Base-by-base conservation (phyloP, 2,113 vertebrate genomes). In the Tylochromis polylepis region DNA sequence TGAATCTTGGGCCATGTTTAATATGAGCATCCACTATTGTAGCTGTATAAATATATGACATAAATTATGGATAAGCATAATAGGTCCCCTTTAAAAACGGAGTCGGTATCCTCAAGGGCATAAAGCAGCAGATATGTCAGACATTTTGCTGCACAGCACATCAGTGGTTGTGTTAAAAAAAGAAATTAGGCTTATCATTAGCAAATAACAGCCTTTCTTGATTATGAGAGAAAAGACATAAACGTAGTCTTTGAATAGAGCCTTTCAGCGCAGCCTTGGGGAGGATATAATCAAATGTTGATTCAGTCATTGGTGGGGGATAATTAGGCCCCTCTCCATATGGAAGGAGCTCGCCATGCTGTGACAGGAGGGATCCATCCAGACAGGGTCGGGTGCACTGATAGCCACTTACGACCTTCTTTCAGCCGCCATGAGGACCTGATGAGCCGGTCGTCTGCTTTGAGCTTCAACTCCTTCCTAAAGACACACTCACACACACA, bases 201-300 rank as follows among this genome's bases (percentile, higher is more conserved):
- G 93, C 85, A 95, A 93, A 95, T 94, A 95, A 94, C 91, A 95
- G 92, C 93, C 91, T 91, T 93, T 95, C 91, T 94, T 97, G 95
- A 96, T 95, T 94, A 95, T 94, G 92, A 93, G 89, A 92, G 81
- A 82, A 94, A 90, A 89, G 89, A 92, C 67, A 87, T 89, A 90
- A 90, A 93, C 94, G 93, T 91, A 91, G 89, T 82, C 80, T 92
- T 80, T 94, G 91, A 95, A 94, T 95, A 83, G 89, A 85, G 92
- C 62, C 90, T 93, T 93, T 93, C 89, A 93, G 84, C 79, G 86
- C 89, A 88, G 94, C 88, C 92, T 89, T 82, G 46, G 91, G 89
- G 93, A 95, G 93, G 91, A 92, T 91, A 95, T 95, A 95, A 96
- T 96, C 96, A 96, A 94, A 95, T 97, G 96, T 96, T 96, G 96